Evolutionary conservation across 2,113 vertebrate species (phyloP), one percentile per base, ranked within the genome.

Genomic region (Pantherophis guttatus): DNA sequence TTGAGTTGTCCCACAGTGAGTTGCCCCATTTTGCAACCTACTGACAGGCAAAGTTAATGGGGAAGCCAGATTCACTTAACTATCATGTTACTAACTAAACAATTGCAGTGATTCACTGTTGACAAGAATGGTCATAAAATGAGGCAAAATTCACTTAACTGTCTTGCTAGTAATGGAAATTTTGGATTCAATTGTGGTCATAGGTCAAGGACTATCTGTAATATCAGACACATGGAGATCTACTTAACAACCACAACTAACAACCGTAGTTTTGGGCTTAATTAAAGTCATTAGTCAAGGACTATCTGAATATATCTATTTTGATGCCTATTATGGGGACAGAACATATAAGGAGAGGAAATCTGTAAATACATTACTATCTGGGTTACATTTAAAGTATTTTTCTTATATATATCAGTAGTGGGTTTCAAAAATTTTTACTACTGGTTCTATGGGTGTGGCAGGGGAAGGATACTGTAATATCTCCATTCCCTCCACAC

Each of bases 291-390:
- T 65, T 65, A 65, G 62, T 65, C 26, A n/a, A 65, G 62, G 62
- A 65, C 62, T 65, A 29, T 24, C 26, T 65, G 29, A 59, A 33
- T 75, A 75, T 8, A 2, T 75, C n/a, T 75, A 75, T 57, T 95
- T 90, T 91, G 29, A 93, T 50, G 89, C 50, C 4, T 1, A 57
- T 93, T 89, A 86, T 95, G 94, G 90, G 94, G 39, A 29, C 23
- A 88, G 50, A 19, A 92, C 8, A 70, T 13, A 24, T 70, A 5
- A 24, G 1, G 13, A 88, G 86, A 70, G 33, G 52, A 92, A 87
- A 52, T 39, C 7, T 29, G 39, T 24, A 26, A 21, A 50, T 88
- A 39, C 54, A 70, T 92, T 54, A 54, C 50, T 54, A 92, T 75
- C n/a, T 55, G 26, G 12, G 8, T 24, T 53, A 19, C n/a, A 70